Evolutionary conservation across 2,888 invertebrate genomes (phyloP).

Genomic region (Pelosia muscerda): DNA sequence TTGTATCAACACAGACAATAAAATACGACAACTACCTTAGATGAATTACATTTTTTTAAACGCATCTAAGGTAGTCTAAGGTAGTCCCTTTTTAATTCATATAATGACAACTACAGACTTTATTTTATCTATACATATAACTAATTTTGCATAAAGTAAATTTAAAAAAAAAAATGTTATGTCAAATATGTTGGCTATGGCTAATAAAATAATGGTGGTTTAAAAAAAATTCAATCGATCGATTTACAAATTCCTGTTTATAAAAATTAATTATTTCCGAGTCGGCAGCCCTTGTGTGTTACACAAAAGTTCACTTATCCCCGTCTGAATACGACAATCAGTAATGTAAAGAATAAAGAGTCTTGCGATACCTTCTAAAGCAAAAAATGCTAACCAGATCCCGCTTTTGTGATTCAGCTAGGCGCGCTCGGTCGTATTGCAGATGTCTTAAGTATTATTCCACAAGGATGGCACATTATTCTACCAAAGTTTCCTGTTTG

Average conservation of each 20-base stretch:
- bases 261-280: constrained; percentile 11
- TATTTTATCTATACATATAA: no score
- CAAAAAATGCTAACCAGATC: constrained; percentile 53
- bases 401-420: constrained; percentile 37
- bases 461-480: constrained; percentile 20
- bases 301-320: constrained; percentile 58
- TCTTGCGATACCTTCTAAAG: constrained; percentile 55
- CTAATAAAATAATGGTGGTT: neutral
- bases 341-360: constrained; percentile 54
- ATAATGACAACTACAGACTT: no score
- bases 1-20: no score
- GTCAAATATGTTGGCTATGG: neutral
- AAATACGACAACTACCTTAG: no score
- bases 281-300: constrained; percentile 35
- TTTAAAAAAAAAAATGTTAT: neutral
- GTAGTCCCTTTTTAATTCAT: no score
- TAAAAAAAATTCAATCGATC: constrained; percentile 7
- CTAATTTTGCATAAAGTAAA: no score
- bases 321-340: constrained; percentile 61
- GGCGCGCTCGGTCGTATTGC: constrained; percentile 44
- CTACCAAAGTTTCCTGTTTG: constrained; percentile 14
- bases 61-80: no score
- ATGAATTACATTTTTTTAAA: no score
- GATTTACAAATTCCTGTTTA: constrained; percentile 14
- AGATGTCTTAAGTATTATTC: constrained; percentile 43